Conservation (phyloP, 2,113 vertebrate species). For the Chamaea fasciata region DNA sequence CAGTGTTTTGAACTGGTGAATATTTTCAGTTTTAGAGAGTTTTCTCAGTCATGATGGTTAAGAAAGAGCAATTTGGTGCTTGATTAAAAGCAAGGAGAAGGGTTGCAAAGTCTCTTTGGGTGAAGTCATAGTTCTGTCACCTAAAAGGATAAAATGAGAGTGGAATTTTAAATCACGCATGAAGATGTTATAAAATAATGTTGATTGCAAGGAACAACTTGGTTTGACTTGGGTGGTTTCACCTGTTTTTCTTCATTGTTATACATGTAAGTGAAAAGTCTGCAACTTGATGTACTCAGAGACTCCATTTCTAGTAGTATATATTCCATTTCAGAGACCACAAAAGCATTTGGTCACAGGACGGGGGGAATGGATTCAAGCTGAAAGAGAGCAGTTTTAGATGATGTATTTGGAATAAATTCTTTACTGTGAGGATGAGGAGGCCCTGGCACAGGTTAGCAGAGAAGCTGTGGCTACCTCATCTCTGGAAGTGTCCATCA, state of each 20-base stretch:
- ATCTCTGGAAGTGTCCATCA: neutral
- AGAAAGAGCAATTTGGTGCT: neutral
- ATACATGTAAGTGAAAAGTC: neutral
- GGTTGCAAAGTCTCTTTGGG: neutral
- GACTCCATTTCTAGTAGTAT: neutral
- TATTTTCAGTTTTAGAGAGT: neutral
- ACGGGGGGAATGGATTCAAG: neutral
- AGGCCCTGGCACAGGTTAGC: neutral
- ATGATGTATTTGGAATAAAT: neutral
- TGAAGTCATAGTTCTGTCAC: neutral
- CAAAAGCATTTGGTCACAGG: neutral
- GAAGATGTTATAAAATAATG: neutral
- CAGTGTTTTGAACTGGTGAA: neutral
- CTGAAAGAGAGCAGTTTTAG: neutral
- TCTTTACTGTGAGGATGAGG: accelerated
- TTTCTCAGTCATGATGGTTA: neutral
- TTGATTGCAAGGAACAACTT: neutral
- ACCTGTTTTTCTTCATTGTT: neutral
- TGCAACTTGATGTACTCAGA: neutral
- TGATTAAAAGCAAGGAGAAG: neutral
- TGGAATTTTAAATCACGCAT: neutral
- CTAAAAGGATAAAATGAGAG: neutral
- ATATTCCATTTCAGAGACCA: neutral
- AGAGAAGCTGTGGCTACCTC: neutral
- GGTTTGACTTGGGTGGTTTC: neutral